These are phyloP conservation scores for Balaeniceps rex DNA, from an alignment of 2,113 vertebrate genomes.

Conservation along the genomic window DNA sequence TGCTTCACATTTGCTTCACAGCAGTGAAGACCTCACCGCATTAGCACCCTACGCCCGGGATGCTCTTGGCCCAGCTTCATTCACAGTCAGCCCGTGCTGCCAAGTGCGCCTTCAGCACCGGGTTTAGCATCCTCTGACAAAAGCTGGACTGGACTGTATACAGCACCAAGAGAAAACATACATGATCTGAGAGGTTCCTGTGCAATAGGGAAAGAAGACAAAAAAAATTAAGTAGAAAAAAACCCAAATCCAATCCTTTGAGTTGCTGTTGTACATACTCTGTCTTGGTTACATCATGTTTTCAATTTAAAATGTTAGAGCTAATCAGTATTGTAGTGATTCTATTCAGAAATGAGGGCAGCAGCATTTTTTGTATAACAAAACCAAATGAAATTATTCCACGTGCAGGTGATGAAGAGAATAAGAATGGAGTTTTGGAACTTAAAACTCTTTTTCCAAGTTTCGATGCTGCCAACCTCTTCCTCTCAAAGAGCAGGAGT, in stretches of 20 bases:
- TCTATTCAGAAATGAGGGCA: not conserved
- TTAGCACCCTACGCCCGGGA: not conserved
- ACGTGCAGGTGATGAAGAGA: not conserved
- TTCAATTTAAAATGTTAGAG: not conserved
- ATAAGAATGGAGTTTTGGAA: not conserved
- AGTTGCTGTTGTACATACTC: not conserved
- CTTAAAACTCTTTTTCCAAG: not conserved
- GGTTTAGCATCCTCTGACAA: not conserved
- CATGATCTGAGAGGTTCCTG: not conserved
- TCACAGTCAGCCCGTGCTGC: not conserved
- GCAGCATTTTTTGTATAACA: not conserved
- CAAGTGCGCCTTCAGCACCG: not conserved
- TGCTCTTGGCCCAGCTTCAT: not conserved
- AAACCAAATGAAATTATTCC: not conserved
- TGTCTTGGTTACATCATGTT: not conserved
- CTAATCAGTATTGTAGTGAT: not conserved
- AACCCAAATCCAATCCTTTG: not conserved
- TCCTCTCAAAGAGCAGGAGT: not conserved
- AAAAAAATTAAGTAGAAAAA: not conserved
- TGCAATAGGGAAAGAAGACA: not conserved
- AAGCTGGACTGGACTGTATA: not conserved
- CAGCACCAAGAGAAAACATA: not conserved
- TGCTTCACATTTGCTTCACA: slow-evolving; percentile 35
- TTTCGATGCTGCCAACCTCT: not conserved
- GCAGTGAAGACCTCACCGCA: not conserved